Base-by-base conservation (phyloP, 2,888 invertebrate genomes). In the Chloroclysta siterata region DNA sequence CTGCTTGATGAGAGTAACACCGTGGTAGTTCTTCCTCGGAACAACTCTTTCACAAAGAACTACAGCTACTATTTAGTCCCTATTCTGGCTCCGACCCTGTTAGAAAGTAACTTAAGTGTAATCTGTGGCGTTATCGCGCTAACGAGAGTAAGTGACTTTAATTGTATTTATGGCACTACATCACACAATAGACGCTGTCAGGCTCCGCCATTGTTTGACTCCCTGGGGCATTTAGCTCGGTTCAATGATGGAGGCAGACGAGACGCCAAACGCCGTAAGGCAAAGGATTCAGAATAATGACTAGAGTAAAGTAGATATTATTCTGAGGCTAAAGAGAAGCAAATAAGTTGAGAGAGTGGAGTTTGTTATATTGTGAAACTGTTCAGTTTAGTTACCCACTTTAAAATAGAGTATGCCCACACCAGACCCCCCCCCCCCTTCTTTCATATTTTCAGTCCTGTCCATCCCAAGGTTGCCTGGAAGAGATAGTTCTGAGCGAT, bases 101-200 rank as follows among this genome's bases (percentile, higher is more conserved):
- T 56, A 52, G 13, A 29, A 52, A 36, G 56, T 47, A 53, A 60
- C 65, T 65, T 65, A n/a, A 57, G 14, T 53, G 39, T 56, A 60
- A 51, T 57, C 65, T 61, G 50, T 17, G 53, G 53, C 57, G 39
- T 89, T 88, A 90, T 87, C 83, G 79, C 81, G 74, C 80, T 90
- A 90, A 91, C 89, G 85, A 90, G 90, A 88, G 80, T 81, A 90
- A 91, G 88, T 90, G 89, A 88, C 79, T 90, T 91, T 92, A 92
- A 92, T 92, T 91, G 89, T 88, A 81, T 89, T 89, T 90, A 88
- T 87, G 82, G 85, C 83, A 81, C 86, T 87, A 86, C 83, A 83
- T 83, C 83, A 87, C 80, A 84, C 86, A 89, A 84, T 84, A 83
- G 84, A 79, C 72, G 75, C 72, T 75, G 80, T 77, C 78, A 73